phyloP scores from a whole-genome alignment of 2,888 invertebrate species.

The Chymomyza procnemis region DNA sequence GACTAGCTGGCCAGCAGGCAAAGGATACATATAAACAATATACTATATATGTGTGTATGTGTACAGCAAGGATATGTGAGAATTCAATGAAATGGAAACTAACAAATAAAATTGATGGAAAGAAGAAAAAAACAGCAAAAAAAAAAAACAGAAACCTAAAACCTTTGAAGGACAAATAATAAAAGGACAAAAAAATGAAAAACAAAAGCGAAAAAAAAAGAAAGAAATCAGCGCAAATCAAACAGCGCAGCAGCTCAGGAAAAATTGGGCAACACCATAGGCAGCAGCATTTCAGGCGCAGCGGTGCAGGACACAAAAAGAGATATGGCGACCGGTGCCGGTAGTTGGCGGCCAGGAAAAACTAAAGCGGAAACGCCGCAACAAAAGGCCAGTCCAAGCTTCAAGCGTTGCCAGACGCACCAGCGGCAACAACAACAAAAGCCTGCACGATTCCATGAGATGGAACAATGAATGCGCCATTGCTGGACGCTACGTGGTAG shows the following conservation, averaged over 20 bases:
- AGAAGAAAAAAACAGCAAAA: constrained; percentile 19
- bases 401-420: neutral
- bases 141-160: constrained; percentile 34
- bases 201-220: constrained; percentile 6
- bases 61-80: constrained; percentile 63
- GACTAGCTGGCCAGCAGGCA: constrained; percentile 46
- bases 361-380: constrained; percentile 44
- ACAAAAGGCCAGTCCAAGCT: constrained; percentile 38
- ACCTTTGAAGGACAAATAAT: constrained; percentile 56
- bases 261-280: constrained; percentile 58
- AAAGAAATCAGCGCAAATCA: constrained; percentile 70
- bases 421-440: constrained; percentile 17
- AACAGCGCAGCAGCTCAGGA: constrained; percentile 53
- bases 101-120: constrained; percentile 66
- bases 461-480: constrained; percentile 63
- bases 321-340: constrained; percentile 10
- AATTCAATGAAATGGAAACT: constrained; percentile 75
- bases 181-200: constrained; percentile 10
- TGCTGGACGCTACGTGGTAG: neutral
- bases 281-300: constrained; percentile 19
- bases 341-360: constrained; percentile 4
- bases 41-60: constrained; percentile 28
- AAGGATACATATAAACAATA: constrained; percentile 20
- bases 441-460: constrained; percentile 32
- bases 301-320: neutral